Conservation (phyloP, 2,113 vertebrate genomes). For the Ophthalmotilapia sp. region DNA sequence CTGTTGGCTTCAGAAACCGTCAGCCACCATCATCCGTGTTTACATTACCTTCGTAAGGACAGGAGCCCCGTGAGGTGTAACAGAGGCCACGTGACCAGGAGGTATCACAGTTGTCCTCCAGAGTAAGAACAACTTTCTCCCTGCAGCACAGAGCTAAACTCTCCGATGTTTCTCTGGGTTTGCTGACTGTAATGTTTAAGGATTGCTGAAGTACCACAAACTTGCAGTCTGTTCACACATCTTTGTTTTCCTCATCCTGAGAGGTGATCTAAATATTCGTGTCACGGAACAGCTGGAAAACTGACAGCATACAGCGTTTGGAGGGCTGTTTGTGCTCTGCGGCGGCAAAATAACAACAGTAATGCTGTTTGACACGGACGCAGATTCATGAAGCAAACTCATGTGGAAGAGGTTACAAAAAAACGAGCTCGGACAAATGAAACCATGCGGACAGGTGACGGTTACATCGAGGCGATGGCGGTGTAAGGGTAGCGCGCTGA, state of each 20-base stretch:
- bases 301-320: neutral
- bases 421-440: fast-evolving
- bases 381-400: neutral
- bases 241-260: neutral
- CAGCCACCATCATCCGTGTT: neutral
- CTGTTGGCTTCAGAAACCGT: neutral
- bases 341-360: neutral
- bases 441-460: neutral
- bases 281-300: neutral
- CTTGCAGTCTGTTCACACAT: neutral
- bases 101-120: neutral
- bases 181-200: neutral
- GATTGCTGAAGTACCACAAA: neutral
- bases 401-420: neutral
- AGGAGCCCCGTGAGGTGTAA: neutral
- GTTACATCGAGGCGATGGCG: neutral
- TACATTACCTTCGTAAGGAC: neutral
- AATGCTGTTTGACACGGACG: neutral
- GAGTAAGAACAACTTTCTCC: neutral
- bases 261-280: neutral
- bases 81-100: neutral
- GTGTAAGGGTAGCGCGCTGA: neutral
- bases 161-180: neutral
- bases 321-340: neutral
- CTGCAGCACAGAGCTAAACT: neutral